A percentile compares a stretch with the other conserved stretches of the same genome.
These are phyloP conservation scores for Ennomos quercinarius DNA, from an alignment of 2,888 invertebrate genomes.

Conservation along the genomic window DNA sequence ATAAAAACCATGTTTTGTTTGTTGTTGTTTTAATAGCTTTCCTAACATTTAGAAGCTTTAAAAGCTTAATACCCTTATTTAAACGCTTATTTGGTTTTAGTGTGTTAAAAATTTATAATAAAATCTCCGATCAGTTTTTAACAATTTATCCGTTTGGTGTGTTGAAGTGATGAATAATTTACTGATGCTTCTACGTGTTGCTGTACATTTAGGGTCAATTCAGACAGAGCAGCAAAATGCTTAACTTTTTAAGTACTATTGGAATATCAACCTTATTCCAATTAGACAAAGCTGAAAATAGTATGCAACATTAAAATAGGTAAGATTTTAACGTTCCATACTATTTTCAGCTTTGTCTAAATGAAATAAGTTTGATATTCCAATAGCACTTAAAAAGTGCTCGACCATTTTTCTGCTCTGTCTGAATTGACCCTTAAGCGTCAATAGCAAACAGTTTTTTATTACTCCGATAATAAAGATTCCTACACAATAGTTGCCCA, in stretches of 20 bases:
- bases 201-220: constrained; percentile 1
- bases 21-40: constrained; percentile 80
- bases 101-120: constrained; percentile 7
- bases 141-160: constrained; percentile 47
- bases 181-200: constrained; percentile 18
- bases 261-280: too few species aligned
- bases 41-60: constrained; percentile 65
- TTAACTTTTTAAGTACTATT: too few species aligned
- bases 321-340: too few species aligned
- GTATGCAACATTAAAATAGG: too few species aligned
- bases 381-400: too few species aligned
- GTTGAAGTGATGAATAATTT: constrained; percentile 43
- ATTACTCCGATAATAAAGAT: not conserved
- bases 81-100: constrained; percentile 32
- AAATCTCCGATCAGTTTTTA: not conserved
- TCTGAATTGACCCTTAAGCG: too few species aligned
- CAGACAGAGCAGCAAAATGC: too few species aligned
- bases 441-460: not conserved
- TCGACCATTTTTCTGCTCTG: too few species aligned
- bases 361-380: too few species aligned
- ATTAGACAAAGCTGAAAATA: too few species aligned
- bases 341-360: too few species aligned
- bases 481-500: constrained; percentile 17
- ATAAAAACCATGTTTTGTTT: constrained; percentile 82
- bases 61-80: constrained; percentile 19